Percentiles rank a stretch among this genome's conserved stretches.
phyloP scores from a whole-genome alignment of 2,797 vertebrate species.

The Myotis daubentonii region DNA sequence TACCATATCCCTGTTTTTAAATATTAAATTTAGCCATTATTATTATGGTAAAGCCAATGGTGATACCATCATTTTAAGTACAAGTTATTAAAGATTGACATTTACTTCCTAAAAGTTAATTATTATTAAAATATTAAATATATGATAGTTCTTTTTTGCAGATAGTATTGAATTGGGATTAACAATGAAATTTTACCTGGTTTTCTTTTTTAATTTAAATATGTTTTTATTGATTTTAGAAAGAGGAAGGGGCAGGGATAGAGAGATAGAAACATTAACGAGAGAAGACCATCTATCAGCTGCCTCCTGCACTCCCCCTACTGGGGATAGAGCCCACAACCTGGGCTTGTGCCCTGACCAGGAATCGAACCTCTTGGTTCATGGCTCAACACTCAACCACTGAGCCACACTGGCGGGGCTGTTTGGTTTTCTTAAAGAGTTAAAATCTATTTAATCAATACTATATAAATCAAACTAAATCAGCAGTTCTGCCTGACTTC shows the following conservation, averaged over 20 bases:
- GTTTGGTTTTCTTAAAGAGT: conserved; percentile 29
- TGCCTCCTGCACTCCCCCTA: too few species aligned
- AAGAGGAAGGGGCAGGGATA: too few species aligned
- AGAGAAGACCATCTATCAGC: too few species aligned
- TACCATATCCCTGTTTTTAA: not conserved
- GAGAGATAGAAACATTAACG: too few species aligned
- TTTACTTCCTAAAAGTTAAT: conserved; percentile 27
- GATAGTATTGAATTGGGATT: not conserved
- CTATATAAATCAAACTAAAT: not conserved
- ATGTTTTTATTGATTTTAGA: too few species aligned
- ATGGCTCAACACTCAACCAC: too few species aligned
- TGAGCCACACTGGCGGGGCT: too few species aligned
- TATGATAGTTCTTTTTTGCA: not conserved
- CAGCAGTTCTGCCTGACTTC: not conserved
- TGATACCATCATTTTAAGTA: not conserved
- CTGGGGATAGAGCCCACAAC: too few species aligned
- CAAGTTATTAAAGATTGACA: not conserved
- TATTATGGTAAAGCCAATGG: not conserved
- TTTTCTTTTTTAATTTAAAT: not conserved
- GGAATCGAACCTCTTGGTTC: too few species aligned
- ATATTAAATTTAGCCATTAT: conserved; percentile 13
- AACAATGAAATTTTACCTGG: conserved; percentile 21
- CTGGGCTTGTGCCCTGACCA: too few species aligned
- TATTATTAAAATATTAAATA: conserved; percentile 14
- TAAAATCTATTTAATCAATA: conserved; percentile 13